Conservation (phyloP, 1,140 invertebrate species). For the Drosophila miranda region DNA sequence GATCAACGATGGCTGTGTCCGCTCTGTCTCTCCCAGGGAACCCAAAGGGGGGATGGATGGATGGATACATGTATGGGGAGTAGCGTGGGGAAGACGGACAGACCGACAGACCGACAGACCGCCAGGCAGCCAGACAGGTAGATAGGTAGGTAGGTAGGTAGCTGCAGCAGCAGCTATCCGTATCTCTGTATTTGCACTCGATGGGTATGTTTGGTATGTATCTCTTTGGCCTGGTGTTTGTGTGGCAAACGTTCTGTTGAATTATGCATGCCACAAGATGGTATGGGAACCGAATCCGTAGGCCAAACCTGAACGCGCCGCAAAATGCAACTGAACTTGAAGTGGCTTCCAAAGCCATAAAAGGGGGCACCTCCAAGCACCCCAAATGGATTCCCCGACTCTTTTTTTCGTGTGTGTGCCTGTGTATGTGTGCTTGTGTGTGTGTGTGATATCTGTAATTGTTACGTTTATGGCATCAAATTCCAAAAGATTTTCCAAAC, state of each 20-base stretch:
- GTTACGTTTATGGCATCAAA: slow-evolving; percentile 74
- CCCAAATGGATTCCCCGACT: neutral
- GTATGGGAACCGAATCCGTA: slow-evolving; percentile 39
- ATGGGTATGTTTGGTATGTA: slow-evolving; percentile 38
- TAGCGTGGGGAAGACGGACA: slow-evolving; percentile 17
- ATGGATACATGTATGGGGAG: slow-evolving; percentile 18
- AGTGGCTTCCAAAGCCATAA: slow-evolving; percentile 55
- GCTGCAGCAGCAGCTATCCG: slow-evolving; percentile 37
- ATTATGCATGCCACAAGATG: slow-evolving; percentile 61
- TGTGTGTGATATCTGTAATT: slow-evolving; percentile 44
- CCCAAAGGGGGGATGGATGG: slow-evolving; percentile 7
- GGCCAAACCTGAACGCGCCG: slow-evolving; percentile 47
- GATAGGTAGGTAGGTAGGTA: slow-evolving; percentile 39
- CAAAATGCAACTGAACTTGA: slow-evolving; percentile 68
- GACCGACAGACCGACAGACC: slow-evolving; percentile 4
- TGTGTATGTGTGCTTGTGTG: neutral
- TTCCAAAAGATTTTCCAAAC: slow-evolving; percentile 56
- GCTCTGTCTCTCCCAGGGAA: no score
- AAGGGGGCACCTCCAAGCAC: slow-evolving; percentile 37
- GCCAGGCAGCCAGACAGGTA: slow-evolving; percentile 38
- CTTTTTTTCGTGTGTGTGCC: neutral
- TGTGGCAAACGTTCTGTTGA: slow-evolving; percentile 67
- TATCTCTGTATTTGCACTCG: slow-evolving; percentile 65
- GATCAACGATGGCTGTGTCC: slow-evolving; percentile 61
- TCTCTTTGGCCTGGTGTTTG: slow-evolving; percentile 28